Conservation (phyloP, 2,113 vertebrate genomes). For the Oostethus manadensis region DNA sequence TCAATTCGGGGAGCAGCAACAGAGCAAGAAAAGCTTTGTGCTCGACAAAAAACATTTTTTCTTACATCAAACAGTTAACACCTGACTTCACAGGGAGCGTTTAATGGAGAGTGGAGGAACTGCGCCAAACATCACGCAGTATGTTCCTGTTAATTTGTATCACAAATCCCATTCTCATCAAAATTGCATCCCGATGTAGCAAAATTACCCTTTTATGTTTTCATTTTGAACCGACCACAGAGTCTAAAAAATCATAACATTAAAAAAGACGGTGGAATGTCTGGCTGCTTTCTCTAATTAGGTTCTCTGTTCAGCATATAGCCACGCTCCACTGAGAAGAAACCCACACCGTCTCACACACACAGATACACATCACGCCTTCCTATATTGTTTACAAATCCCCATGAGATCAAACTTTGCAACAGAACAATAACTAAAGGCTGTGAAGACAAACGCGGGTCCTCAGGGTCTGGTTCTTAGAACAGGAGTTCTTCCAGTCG, state of each 20-base stretch:
- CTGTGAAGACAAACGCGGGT: constrained; percentile 54
- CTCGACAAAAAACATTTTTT: constrained; percentile 8
- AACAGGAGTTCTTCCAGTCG: constrained; percentile 58
- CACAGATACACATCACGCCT: constrained; percentile 29
- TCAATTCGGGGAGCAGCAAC: constrained; percentile 29
- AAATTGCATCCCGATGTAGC: constrained; percentile 19
- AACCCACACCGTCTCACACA: constrained; percentile 15
- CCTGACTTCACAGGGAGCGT: constrained; percentile 22
- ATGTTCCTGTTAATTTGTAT: constrained; percentile 29
- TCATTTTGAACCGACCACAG: constrained; percentile 23
- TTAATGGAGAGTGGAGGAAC: constrained; percentile 34
- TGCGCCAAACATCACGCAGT: constrained; percentile 1
- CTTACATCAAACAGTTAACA: constrained; percentile 13
- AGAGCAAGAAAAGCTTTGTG: constrained; percentile 4
- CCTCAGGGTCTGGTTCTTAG: constrained; percentile 65
- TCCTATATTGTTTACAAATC: constrained; percentile 66
- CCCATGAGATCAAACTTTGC: constrained; percentile 57
- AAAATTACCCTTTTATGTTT: constrained; percentile 9
- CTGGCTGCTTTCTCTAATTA: constrained; percentile 64
- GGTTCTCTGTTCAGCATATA: constrained; percentile 49
- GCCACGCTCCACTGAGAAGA: constrained; percentile 58
- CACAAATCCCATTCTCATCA: constrained; percentile 20
- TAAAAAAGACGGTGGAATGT: constrained; percentile 46
- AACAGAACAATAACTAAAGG: constrained; percentile 59
- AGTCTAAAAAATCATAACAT: constrained; percentile 21